Evolutionary conservation across 2,888 invertebrate species (phyloP), one percentile per base, ranked within the genome.

Genomic region (Oligia strigilis): DNA sequence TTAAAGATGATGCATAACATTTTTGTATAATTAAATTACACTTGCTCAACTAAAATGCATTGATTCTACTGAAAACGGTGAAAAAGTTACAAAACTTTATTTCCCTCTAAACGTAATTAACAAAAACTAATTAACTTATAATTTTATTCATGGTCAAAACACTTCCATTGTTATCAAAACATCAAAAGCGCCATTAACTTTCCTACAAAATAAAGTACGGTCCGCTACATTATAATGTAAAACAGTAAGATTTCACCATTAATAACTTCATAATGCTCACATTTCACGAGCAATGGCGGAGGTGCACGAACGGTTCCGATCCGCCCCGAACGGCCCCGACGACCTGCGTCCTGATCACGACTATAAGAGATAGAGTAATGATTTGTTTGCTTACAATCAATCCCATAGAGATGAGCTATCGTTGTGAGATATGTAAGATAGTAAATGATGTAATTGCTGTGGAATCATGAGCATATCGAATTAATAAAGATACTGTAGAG

Each of bases 301-400:
- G 88, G 84, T 91, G 90, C 92, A 91, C 93, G 93, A 92, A 85
- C 80, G 77, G 72, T 74, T 81, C 91, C 93, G 93, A 93, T 87
- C 90, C 91, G 89, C 89, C 91, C 90, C 91, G 86, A 89, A 88
- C 89, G 83, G 75, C 84, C 87, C 86, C 89, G 91, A 87, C 86
- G 89, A 88, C 89, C 89, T 90, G 89, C 88, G 89, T 90, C 89
- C 88, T 81, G 94, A 95, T 94, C 95, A 94, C 95, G 95, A 94
- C 91, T 84, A 82, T 60, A 76, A 82, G 84, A 91, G 92, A 93
- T 93, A 91, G 90, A 92, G 91, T 92, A 93, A 94, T 94, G 94
- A 94, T 95, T 95, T 95, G 95, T 95, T 95, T 93, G 94, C 94
- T 91, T 93, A 93, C 94, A 94, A 91, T 90, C 90, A 84, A 87